phyloP scores from a whole-genome alignment of 2,113 vertebrate genomes.

The Sitta europaea region DNA sequence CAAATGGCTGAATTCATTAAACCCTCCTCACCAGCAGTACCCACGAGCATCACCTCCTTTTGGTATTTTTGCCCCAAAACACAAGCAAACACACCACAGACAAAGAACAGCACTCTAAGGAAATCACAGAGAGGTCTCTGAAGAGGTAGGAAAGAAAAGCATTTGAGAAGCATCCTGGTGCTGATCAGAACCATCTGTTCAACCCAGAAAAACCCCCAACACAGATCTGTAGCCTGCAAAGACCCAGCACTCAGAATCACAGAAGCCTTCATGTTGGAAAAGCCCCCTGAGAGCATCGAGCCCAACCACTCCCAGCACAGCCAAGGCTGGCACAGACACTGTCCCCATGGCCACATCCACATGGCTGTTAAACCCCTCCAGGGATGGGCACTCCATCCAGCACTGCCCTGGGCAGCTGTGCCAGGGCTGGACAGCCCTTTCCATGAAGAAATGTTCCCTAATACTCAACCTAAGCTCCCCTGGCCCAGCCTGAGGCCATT shows the following conservation, averaged over 20 bases:
- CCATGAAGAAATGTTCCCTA: not conserved
- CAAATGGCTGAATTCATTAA: not conserved
- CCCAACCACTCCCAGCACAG: not conserved
- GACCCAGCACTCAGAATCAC: not conserved
- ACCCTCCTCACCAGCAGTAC: not conserved
- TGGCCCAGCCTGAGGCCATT: accelerated
- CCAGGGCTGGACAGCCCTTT: not conserved
- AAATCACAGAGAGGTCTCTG: not conserved
- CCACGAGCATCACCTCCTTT: not conserved
- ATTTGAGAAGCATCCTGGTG: not conserved
- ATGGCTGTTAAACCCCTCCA: accelerated
- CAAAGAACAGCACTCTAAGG: not conserved
- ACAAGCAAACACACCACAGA: not conserved
- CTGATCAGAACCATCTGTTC: not conserved
- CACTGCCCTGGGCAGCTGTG: not conserved
- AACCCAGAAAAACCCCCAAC: not conserved
- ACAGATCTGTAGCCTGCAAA: not conserved
- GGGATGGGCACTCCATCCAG: not conserved
- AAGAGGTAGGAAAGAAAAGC: not conserved
- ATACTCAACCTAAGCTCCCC: not conserved
- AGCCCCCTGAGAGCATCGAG: accelerated
- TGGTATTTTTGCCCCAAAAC: not conserved
- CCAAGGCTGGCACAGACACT: not conserved
- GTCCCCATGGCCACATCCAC: not conserved
- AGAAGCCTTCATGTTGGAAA: not conserved